Percentiles rank a stretch among this genome's conserved stretches.
Conservation (phyloP, 2,797 vertebrate species). For the Pseudotriccus pelzelni region DNA sequence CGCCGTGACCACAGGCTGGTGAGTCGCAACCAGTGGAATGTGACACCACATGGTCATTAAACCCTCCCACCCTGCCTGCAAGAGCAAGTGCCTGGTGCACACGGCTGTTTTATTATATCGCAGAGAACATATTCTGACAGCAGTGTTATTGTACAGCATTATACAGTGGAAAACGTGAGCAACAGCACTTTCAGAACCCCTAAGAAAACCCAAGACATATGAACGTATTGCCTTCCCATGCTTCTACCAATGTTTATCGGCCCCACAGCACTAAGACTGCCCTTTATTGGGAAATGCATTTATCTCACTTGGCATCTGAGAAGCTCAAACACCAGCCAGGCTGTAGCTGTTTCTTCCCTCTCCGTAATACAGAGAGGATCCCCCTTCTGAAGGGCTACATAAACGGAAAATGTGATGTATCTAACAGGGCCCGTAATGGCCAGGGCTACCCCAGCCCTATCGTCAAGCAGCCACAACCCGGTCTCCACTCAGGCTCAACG, state of each 20-base stretch:
- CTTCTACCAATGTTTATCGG: neutral
- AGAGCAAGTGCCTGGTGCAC: neutral
- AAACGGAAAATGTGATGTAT: neutral
- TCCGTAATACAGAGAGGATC: neutral
- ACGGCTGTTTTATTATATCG: neutral
- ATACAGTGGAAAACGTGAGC: neutral
- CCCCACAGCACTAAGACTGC: neutral
- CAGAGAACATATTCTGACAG: neutral
- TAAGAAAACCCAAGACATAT: neutral
- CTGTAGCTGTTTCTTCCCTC: neutral
- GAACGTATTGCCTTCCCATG: neutral
- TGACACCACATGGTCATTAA: neutral
- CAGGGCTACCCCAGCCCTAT: neutral
- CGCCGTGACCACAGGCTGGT: neutral
- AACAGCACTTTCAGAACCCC: neutral
- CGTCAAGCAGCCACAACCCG: neutral
- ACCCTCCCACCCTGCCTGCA: neutral
- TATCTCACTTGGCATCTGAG: neutral
- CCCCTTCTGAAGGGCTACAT: neutral
- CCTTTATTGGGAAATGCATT: neutral
- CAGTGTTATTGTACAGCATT: neutral
- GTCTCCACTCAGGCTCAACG: accelerated
- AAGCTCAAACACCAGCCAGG: neutral
- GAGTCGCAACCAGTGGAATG: neutral
- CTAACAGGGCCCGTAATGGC: accelerated